Percentiles rank a stretch among this genome's conserved stretches.
Conservation (phyloP, 2,888 invertebrate species). For the Diplazon laetatorius region DNA sequence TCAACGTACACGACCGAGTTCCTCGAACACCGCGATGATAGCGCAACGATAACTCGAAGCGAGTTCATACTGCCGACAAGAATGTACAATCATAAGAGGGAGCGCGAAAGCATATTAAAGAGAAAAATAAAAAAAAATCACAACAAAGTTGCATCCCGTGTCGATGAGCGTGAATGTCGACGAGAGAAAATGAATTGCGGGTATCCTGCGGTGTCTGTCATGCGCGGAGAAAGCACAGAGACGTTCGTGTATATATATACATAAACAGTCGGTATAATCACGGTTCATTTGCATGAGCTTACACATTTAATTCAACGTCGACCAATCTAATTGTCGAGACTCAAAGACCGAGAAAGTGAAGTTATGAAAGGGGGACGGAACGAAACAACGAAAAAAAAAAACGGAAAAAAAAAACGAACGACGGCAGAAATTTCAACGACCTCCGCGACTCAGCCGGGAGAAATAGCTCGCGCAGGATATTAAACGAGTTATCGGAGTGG, state of each 20-base stretch:
- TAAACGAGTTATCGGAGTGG: slow-evolving; percentile 67
- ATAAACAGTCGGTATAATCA: slow-evolving; percentile 17
- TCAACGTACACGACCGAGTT: neutral
- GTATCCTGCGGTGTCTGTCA: slow-evolving; percentile 40
- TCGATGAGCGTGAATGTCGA: slow-evolving; percentile 36
- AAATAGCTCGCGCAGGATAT: slow-evolving; percentile 55
- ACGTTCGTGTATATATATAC: neutral
- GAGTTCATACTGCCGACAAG: slow-evolving; percentile 53
- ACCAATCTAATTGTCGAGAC: slow-evolving; percentile 57
- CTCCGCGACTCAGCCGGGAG: slow-evolving; percentile 7
- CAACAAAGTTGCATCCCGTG: slow-evolving; percentile 47
- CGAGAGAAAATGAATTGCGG: slow-evolving; percentile 50
- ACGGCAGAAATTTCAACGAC: neutral
- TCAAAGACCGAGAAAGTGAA: neutral
- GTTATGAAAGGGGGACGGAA: neutral
- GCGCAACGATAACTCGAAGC: slow-evolving; percentile 41
- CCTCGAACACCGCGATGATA: slow-evolving; percentile 30
- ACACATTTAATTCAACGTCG: slow-evolving; percentile 50
- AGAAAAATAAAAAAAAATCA: neutral
- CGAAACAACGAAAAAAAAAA: neutral
- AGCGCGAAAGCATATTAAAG: no score
- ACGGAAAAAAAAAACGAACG: neutral
- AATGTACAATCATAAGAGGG: slow-evolving; percentile 6
- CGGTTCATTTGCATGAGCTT: slow-evolving; percentile 30
- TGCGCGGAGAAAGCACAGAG: slow-evolving; percentile 17